Evolutionary conservation across 1,140 invertebrate species (phyloP).

Genomic region (Panagrolaimus sp.): DNA sequence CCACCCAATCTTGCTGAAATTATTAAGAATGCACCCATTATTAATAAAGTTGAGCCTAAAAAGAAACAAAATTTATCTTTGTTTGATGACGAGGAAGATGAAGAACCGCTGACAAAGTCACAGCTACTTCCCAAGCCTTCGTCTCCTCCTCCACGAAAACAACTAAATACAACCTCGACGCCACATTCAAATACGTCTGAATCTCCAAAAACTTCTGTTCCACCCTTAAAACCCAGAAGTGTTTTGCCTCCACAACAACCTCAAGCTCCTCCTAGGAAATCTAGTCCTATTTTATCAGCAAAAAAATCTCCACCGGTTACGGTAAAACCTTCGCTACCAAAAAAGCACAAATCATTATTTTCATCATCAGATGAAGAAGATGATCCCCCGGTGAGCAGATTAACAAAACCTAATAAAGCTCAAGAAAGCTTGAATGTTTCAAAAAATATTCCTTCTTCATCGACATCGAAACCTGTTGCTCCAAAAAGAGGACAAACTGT

Average conservation of each 20-base stretch:
- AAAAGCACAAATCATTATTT: background rate
- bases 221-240: background rate
- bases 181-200: background rate
- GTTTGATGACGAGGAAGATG: background rate
- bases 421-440: background rate
- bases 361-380: background rate
- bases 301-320: no score
- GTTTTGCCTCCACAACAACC: background rate
- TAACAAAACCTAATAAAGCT: background rate
- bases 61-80: background rate
- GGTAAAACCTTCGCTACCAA: no score
- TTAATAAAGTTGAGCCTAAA: background rate
- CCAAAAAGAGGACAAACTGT: background rate
- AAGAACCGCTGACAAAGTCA: background rate
- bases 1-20: slow-evolving; percentile 2
- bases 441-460: slow-evolving; percentile 1
- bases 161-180: background rate
- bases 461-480: background rate
- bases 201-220: background rate
- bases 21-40: background rate
- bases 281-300: no score
- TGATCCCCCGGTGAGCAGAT: background rate
- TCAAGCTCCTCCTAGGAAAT: background rate
- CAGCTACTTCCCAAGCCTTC: background rate
- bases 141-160: background rate